phyloP scores from a whole-genome alignment of 2,113 vertebrate species.

The Zosterops japonicus region DNA sequence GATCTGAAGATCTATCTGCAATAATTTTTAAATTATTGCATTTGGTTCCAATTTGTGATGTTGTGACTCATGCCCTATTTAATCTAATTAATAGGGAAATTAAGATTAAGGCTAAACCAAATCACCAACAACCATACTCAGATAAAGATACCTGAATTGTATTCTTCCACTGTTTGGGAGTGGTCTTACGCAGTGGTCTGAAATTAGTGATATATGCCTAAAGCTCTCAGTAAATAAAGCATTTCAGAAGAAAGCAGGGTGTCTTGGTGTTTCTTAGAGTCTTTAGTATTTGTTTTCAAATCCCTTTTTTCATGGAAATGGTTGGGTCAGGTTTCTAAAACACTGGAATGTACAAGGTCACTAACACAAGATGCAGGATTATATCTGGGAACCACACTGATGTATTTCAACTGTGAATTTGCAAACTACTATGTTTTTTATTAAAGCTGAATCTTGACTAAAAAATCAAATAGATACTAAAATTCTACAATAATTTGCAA shows the following conservation, averaged over 20 bases:
- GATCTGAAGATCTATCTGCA: not conserved
- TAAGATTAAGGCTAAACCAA: not conserved
- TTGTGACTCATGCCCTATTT: not conserved
- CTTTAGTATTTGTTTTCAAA: not conserved
- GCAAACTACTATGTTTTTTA: not conserved
- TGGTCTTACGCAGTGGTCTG: not conserved
- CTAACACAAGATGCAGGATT: not conserved
- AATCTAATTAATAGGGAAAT: not conserved
- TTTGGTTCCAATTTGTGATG: not conserved
- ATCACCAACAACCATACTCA: not conserved
- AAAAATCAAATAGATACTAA: not conserved
- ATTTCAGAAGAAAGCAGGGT: not conserved
- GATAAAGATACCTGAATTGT: not conserved
- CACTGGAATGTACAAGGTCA: not conserved
- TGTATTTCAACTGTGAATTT: not conserved
- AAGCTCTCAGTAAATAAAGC: not conserved
- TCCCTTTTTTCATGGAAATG: not conserved
- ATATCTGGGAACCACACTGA: not conserved
- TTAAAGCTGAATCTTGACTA: not conserved
- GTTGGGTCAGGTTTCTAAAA: not conserved
- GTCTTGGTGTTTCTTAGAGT: not conserved
- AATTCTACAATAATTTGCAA: not conserved
- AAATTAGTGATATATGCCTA: not conserved
- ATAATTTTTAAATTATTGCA: not conserved
- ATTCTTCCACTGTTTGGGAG: not conserved